phyloP scores from a whole-genome alignment of 2,888 invertebrate species.

The Metalampra italica region DNA sequence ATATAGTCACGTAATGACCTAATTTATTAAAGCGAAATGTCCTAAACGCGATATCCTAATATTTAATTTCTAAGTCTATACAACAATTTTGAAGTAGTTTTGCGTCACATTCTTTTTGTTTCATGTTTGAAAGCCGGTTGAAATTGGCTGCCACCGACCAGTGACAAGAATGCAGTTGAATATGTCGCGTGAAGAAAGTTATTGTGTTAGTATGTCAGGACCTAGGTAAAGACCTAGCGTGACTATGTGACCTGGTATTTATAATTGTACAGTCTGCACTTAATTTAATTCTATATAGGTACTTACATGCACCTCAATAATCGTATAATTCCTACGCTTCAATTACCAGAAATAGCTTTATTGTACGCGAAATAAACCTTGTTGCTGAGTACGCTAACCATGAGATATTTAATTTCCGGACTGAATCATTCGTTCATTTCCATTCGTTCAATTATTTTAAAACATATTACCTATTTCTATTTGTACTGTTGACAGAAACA shows the following conservation, averaged over 20 bases:
- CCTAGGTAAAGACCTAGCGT: conserved; percentile 52
- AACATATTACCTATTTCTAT: neutral
- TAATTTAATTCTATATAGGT: neutral
- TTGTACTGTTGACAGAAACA: neutral
- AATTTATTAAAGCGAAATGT: too few relatives aligned
- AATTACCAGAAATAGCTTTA: neutral
- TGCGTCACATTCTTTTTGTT: too few relatives aligned
- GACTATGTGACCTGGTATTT: conserved; percentile 40
- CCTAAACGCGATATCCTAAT: too few relatives aligned
- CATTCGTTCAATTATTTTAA: too few relatives aligned
- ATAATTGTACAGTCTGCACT: conserved; percentile 4
- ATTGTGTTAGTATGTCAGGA: conserved; percentile 52
- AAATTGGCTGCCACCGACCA: too few relatives aligned
- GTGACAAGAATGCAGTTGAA: conserved; percentile 3
- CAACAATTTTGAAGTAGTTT: too few relatives aligned
- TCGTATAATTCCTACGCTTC: too few relatives aligned
- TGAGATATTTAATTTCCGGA: neutral
- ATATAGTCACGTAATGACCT: too few relatives aligned
- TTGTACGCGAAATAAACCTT: conserved; percentile 9
- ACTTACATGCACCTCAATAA: neutral
- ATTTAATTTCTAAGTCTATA: too few relatives aligned
- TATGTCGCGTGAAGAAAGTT: conserved; percentile 39
- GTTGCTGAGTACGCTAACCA: neutral
- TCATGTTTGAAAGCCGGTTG: too few relatives aligned
- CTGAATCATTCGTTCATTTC: neutral